Evolutionary conservation across 2,888 invertebrate species (phyloP).

Genomic region (Lysandra coridon): DNA sequence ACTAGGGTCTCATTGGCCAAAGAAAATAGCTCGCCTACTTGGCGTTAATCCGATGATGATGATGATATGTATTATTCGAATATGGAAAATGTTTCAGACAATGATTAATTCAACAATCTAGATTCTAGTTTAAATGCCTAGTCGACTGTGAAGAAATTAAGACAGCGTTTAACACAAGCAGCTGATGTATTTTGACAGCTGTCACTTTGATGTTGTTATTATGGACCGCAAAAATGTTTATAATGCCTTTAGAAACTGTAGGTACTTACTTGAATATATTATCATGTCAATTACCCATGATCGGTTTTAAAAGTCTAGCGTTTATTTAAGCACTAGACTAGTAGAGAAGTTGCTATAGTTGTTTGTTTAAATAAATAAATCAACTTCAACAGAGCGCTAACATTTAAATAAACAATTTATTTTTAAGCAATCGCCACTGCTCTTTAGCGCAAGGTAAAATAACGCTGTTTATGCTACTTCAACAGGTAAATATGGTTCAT

Average conservation of each 20-base stretch:
- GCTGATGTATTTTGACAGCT: slow-evolving; percentile 15
- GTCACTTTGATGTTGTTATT: background rate
- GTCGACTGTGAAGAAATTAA: background rate
- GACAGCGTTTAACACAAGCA: background rate
- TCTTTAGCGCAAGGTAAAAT: no score
- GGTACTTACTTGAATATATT: background rate
- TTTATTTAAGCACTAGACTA: no score
- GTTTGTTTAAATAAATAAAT: no score
- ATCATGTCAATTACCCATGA: background rate
- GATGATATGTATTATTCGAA: background rate
- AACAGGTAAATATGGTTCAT: no score
- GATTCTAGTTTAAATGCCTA: background rate
- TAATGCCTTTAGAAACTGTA: background rate
- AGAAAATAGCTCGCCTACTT: background rate
- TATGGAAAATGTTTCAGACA: background rate
- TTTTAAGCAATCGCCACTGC: no score
- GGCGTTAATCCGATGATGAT: background rate
- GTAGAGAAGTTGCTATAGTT: no score
- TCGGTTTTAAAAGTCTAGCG: no score
- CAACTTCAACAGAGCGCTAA: no score
- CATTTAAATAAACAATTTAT: no score
- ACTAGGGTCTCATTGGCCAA: background rate
- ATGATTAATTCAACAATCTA: slow-evolving; percentile 9
- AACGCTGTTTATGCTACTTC: no score
- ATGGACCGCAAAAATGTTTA: background rate